Percentiles rank a stretch among this genome's conserved stretches.
Evolutionary conservation across 2,113 vertebrate genomes (phyloP).

Genomic region (Sceloporus tristichus): DNA sequence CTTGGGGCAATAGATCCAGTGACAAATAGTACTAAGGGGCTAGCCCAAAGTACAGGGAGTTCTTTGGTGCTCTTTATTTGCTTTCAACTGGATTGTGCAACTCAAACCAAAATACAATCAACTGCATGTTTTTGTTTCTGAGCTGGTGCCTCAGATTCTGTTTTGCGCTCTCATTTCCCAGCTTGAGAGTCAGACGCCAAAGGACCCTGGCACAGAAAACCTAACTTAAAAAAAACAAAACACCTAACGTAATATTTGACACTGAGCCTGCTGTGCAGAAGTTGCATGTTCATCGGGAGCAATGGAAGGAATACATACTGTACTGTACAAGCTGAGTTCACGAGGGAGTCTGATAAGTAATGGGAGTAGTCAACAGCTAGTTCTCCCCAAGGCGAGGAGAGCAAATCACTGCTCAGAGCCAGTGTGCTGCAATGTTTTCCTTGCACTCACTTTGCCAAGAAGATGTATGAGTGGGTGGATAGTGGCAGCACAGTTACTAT

Average conservation of each 20-base stretch:
- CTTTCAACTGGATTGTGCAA: constrained; percentile 33
- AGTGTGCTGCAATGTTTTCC: neutral
- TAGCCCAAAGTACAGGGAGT: constrained; percentile 17
- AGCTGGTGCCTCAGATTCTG: constrained; percentile 2
- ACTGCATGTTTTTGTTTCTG: constrained; percentile 14
- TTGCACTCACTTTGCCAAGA: neutral
- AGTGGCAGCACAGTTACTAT: no score
- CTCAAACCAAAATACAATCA: constrained; percentile 22
- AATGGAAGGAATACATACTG: constrained; percentile 34
- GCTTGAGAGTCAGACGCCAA: neutral
- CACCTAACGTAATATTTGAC: constrained; percentile 25
- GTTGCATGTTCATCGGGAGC: constrained; percentile 11
- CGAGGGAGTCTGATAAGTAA: constrained; percentile 12
- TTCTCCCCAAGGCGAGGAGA: constrained; percentile 23
- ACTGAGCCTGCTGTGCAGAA: constrained; percentile 11
- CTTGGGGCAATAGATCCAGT: neutral
- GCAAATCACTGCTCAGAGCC: neutral
- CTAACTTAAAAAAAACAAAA: neutral
- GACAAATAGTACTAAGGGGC: neutral
- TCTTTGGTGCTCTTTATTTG: constrained; percentile 10
- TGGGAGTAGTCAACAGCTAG: constrained; percentile 8
- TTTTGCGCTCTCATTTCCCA: neutral
- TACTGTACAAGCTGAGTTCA: constrained; percentile 31
- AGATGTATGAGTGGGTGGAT: no score
- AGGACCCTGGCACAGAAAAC: neutral